Evolutionary conservation across 2,113 vertebrate species (phyloP).

Genomic region (pig (Sus scrofa)): T2T-Sscrofa CM000827.6:70110501-70111000

Average conservation of each 20-base stretch:
- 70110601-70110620: conserved; percentile 7
- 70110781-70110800: background rate
- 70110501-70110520: background rate
- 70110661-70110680: background rate
- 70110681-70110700: background rate
- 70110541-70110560: conserved; percentile 22
- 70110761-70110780: background rate
- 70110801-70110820: background rate
- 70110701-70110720: background rate
- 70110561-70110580: conserved; percentile 22
- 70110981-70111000: conserved; percentile 11
- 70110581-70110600: conserved; percentile 16
- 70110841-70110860: conserved; percentile 2
- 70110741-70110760: background rate
- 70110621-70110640: background rate
- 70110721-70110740: background rate
- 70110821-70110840: background rate
- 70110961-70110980: background rate
- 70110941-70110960: background rate
- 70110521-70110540: conserved; percentile 11
- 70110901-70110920: background rate
- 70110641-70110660: background rate
- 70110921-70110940: conserved; percentile 21
- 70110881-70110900: background rate
- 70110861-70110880: background rate